These are phyloP conservation scores for Acrocyrtus sp. DNA, from an alignment of 2,888 invertebrate genomes.

Conservation along the genomic window DNA sequence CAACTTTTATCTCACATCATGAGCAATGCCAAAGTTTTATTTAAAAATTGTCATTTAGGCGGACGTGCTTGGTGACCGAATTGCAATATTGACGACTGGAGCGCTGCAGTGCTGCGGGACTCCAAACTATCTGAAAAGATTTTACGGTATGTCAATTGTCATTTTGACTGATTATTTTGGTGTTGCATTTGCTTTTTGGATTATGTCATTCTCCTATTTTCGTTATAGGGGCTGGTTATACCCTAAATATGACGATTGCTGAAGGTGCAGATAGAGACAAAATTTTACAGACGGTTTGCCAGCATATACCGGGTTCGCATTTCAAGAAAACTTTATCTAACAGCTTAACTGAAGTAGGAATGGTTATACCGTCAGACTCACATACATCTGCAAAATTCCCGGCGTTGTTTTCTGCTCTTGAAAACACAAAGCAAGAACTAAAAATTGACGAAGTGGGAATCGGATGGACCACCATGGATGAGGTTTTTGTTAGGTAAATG, in stretches of 20 bases:
- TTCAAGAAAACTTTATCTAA: conserved; percentile 64
- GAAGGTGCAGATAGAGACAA: conserved; percentile 65
- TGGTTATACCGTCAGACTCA: conserved; percentile 66
- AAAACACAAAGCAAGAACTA: conserved; percentile 66
- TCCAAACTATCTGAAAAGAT: conserved; percentile 81
- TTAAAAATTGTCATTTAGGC: conserved; percentile 69
- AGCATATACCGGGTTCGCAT: conserved; percentile 74
- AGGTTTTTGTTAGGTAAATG: conserved; percentile 83
- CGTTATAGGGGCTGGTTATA: conserved; percentile 74
- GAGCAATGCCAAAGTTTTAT: not conserved
- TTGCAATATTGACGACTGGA: conserved; percentile 85
- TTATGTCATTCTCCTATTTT: too few relatives aligned
- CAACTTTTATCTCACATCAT: not conserved
- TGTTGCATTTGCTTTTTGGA: not conserved
- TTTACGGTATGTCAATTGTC: conserved; percentile 66
- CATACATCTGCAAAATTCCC: conserved; percentile 74
- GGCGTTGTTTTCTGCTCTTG: conserved; percentile 74
- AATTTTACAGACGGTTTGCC: conserved; percentile 67
- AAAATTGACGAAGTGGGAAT: conserved; percentile 71
- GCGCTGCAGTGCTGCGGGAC: conserved; percentile 81
- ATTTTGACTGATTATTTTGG: not conserved
- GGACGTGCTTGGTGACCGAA: conserved; percentile 85
- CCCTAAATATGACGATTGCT: conserved; percentile 65
- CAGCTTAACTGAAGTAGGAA: conserved; percentile 42
- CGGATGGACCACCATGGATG: conserved; percentile 86